Evolutionary conservation across 2,888 invertebrate genomes (phyloP), one percentile per base, ranked within the genome.

Genomic region (Chalcosyrphus nemorum): DNA sequence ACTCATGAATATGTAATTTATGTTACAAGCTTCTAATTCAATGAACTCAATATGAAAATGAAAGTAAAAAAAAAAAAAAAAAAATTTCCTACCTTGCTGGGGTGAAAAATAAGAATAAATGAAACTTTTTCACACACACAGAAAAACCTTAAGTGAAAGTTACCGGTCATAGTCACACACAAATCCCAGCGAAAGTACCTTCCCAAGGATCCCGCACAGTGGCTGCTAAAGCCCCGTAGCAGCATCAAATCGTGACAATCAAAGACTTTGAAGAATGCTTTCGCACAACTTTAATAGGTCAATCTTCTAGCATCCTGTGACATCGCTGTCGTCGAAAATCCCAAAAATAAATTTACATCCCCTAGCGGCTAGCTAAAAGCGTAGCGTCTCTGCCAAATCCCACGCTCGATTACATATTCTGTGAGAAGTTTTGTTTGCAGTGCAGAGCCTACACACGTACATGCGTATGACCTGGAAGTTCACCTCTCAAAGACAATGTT

Each of bases 401-500:
- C 35, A 35, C 21, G 32, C 21, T 47, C 47, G 35, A 56, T 70
- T 57, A 57, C 32, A 17, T 57, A 70, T 57, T 45, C 47, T 45
- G 41, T 41, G 38, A 13, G 41, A 41, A 57, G 24, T 41, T n/a
- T n/a, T n/a, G n/a, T n/a, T n/a, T n/a, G n/a, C n/a, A n/a, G n/a
- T n/a, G n/a, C n/a, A n/a, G n/a, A n/a, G n/a, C n/a, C n/a, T n/a
- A n/a, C n/a, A n/a, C n/a, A n/a, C n/a, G n/a, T n/a, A n/a, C n/a
- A 24, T 56, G 59, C 15, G 29, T 61, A 32, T 50, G 35, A 35
- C 38, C 47, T 65, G 35, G 35, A 38, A 50, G 21, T 68, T 68
- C 41, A 61, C 50, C 71, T 61, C 52, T 61, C 52, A 72, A 63
- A 61, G 52, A 72, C 72, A 52, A 41, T 19, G 38, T 35, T 24